phyloP scores from a whole-genome alignment of 2,113 vertebrate species.

The Isurus oxyrinchus region DNA sequence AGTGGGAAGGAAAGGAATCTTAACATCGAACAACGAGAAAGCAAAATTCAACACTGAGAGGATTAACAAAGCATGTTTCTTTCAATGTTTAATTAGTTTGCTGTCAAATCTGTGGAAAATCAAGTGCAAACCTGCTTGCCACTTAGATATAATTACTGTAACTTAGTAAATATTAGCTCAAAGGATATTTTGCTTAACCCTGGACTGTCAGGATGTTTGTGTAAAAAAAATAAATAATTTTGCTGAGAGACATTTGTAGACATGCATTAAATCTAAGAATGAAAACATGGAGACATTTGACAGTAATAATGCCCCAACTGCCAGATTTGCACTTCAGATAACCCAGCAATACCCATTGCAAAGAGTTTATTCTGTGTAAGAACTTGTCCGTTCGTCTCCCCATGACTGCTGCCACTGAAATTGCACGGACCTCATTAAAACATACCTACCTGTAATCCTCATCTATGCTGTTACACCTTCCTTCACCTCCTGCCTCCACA shows the following conservation, averaged over 20 bases:
- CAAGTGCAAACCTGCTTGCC: not conserved
- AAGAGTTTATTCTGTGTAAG: not conserved
- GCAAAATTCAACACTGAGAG: not conserved
- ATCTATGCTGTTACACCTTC: too few relatives aligned
- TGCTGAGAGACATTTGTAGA: not conserved
- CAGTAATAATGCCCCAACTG: not conserved
- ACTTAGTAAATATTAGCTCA: not conserved
- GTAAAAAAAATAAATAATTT: not conserved
- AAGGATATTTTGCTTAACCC: not conserved
- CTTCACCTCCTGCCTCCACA: too few relatives aligned
- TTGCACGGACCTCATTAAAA: too few relatives aligned
- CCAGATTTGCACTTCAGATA: not conserved
- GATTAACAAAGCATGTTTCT: not conserved
- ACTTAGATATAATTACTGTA: not conserved
- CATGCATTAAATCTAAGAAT: not conserved
- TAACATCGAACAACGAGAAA: not conserved
- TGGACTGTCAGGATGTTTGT: not conserved
- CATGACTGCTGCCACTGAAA: too few relatives aligned
- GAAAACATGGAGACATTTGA: not conserved
- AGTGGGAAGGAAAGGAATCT: not conserved
- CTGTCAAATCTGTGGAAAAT: not conserved
- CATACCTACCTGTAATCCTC: too few relatives aligned
- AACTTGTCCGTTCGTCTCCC: not conserved
- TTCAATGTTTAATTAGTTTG: not conserved
- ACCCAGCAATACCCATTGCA: not conserved